Conservation (phyloP, 2,113 vertebrate genomes). For the Lutjanus erythropterus region DNA sequence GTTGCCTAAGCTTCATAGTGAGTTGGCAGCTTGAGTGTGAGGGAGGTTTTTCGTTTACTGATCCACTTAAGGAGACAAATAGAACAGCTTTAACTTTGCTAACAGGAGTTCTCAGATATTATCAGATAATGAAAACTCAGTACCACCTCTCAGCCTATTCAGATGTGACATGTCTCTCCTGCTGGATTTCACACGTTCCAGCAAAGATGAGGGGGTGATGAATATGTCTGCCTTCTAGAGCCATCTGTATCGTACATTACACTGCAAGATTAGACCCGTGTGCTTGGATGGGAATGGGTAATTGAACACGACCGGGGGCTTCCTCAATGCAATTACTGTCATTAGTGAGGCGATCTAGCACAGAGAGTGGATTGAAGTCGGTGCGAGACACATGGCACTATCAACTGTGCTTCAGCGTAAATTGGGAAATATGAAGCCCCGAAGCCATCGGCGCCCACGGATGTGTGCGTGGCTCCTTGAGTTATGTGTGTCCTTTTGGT, state of each 20-base stretch:
- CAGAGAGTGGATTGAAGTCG: constrained; percentile 49
- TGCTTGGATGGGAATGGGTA: constrained; percentile 65
- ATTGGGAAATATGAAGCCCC: constrained; percentile 40
- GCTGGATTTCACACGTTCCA: constrained; percentile 20
- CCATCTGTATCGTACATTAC: constrained; percentile 68
- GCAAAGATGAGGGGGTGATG: constrained; percentile 49
- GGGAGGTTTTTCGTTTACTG: constrained; percentile 19
- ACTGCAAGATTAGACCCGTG: constrained; percentile 57
- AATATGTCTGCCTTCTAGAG: constrained; percentile 54
- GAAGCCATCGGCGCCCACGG: constrained; percentile 25
- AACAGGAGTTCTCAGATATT: constrained; percentile 21
- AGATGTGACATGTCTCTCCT: constrained; percentile 12
- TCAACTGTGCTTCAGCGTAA: constrained; percentile 22
- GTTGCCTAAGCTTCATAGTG: no score
- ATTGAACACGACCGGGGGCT: constrained; percentile 78
- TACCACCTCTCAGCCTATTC: constrained; percentile 21
- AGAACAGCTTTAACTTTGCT: constrained; percentile 19
- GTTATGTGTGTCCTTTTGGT: constrained; percentile 17
- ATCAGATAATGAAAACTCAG: constrained; percentile 33
- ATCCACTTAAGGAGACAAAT: constrained; percentile 24
- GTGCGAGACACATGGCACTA: constrained; percentile 35
- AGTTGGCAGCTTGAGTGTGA: no score
- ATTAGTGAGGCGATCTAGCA: constrained; percentile 66
- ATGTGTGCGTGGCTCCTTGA: constrained; percentile 11
- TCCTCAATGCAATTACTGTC: constrained; percentile 74